These are phyloP conservation scores for Agrotis ipsilon DNA, from an alignment of 2,888 invertebrate genomes.

Conservation along the genomic window DNA sequence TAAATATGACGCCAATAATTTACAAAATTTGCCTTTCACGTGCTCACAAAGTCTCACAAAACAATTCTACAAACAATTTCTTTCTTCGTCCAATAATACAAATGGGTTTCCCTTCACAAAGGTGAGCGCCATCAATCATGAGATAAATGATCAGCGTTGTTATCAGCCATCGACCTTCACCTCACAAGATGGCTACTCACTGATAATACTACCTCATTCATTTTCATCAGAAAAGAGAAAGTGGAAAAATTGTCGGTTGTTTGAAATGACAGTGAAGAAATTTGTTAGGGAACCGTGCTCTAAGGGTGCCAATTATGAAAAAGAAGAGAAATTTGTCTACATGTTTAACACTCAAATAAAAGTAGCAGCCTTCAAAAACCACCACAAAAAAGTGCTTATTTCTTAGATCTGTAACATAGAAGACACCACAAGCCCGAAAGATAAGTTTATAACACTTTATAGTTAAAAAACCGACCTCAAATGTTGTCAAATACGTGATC, in stretches of 20 bases:
- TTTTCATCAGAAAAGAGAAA: conserved; percentile 36
- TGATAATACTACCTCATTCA: conserved; percentile 39
- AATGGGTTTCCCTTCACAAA: conserved; percentile 18
- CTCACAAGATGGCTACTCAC: conserved; percentile 33
- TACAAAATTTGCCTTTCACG: no score
- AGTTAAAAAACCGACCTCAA: no score
- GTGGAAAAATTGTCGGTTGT: conserved; percentile 8
- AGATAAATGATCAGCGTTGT: conserved; percentile 44
- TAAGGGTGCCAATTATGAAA: no score
- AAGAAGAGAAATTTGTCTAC: no score
- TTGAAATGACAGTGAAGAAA: conserved; percentile 12
- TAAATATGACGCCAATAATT: no score
- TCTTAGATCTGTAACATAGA: no score
- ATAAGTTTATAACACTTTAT: no score
- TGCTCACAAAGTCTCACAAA: not conserved
- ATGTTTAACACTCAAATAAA: no score
- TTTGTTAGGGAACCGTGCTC: not conserved
- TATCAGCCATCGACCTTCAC: conserved; percentile 61
- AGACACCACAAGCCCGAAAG: no score
- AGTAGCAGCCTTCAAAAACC: no score
- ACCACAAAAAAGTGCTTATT: no score
- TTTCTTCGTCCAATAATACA: conserved; percentile 19
- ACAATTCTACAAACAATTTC: not conserved
- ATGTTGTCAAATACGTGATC: no score
- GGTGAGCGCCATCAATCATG: conserved; percentile 57